Base-by-base conservation (phyloP, 2,888 invertebrate species). In the Eucera pruinosa region DNA sequence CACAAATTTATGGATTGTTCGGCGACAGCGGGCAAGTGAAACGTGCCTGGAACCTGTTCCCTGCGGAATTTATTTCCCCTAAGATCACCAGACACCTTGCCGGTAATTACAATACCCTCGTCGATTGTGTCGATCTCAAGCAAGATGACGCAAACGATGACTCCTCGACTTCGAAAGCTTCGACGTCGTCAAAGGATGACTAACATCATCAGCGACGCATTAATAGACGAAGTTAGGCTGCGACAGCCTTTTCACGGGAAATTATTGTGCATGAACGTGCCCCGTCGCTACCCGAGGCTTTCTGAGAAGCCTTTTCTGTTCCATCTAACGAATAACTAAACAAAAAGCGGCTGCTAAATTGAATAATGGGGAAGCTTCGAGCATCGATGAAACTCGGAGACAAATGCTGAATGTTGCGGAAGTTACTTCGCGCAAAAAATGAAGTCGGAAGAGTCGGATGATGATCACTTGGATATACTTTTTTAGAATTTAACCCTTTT, bases 81-180 rank as follows among this genome's bases (percentile, higher is more conserved):
- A 30, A 18, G 11, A 52, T 25, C 36, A 36, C 27, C 65, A 43
- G 25, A 43, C 48, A 54, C 23, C 65, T 62, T 33, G 55, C 39
- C 30, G 45, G 67, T 67, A 81, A 65, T 79, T 71, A 79, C 61
- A 33, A 80, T 67, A 65, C 61, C 70, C 47, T 48, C 47, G 45
- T 41, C 76, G 76, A 79, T 82, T 27, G 60, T 41, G 57, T 54
- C 52, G 45, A 70, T 71, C 50, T 52, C 33, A 39, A 41, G 48
- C 27, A 33, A 33, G 9, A 68, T 68, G 71, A 65, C 82, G 82
- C 45, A 65, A 81, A 68, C 62, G 62, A 71, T 68, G 79, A 76
- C 71, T 76, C 52, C 23, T 33, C 52, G 25, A 11, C 36, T 52
- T 60, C 52, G 71, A 64, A 79, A 72, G 66, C 48, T 30, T 60